Conservation (phyloP, 1,140 invertebrate species). For the Drosophila serrata region DNA sequence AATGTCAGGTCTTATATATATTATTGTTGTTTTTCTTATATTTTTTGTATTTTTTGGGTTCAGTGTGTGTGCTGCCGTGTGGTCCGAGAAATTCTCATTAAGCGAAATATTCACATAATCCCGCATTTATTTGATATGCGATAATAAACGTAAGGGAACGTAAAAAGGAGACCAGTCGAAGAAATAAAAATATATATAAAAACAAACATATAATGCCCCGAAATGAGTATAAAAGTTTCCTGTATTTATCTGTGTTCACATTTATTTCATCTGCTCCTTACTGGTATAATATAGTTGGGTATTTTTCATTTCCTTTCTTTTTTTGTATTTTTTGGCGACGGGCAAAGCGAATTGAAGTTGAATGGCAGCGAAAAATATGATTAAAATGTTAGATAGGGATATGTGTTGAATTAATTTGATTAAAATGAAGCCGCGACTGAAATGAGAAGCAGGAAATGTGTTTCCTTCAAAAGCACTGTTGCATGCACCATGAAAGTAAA, state of each 20-base stretch:
- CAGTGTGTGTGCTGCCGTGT: conserved; percentile 62
- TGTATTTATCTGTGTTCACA: conserved; percentile 18
- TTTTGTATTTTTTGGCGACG: conserved; percentile 29
- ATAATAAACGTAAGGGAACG: conserved; percentile 59
- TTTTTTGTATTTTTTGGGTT: neutral
- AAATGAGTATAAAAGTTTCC: conserved; percentile 48
- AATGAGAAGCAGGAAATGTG: neutral
- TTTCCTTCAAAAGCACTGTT: neutral
- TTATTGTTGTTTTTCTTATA: neutral
- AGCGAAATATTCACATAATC: conserved; percentile 85
- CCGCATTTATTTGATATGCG: conserved; percentile 85
- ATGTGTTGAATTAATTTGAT: conserved; percentile 56
- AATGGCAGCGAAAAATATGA: conserved; percentile 51
- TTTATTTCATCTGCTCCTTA: conserved; percentile 40
- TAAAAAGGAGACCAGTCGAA: conserved; percentile 30
- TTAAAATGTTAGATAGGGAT: conserved; percentile 47
- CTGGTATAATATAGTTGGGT: conserved; percentile 29
- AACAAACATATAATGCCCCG: conserved; percentile 24
- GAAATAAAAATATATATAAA: conserved; percentile 6
- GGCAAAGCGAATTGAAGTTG: conserved; percentile 46
- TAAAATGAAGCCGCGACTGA: conserved; percentile 17
- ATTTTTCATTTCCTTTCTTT: conserved; percentile 28
- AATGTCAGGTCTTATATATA: conserved; percentile 34
- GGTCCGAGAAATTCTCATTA: conserved; percentile 82
- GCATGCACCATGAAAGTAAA: neutral